These are phyloP conservation scores for Tapirus terrestris DNA, from an alignment of 2,113 vertebrate genomes.

Conservation along the genomic window DNA sequence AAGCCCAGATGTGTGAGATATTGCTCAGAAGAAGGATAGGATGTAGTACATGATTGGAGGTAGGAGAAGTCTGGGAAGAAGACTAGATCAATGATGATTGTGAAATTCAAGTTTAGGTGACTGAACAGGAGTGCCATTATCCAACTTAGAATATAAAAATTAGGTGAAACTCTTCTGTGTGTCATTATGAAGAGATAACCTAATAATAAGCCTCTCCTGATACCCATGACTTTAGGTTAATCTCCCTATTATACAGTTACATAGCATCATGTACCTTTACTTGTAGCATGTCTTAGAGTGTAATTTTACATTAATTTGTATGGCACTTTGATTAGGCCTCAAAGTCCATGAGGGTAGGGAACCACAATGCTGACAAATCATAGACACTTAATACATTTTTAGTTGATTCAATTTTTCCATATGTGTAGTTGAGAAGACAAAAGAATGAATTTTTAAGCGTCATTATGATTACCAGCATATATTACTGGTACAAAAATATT, in stretches of 20 bases:
- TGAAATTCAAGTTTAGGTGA: slow-evolving; percentile 10
- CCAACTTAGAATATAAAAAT: slow-evolving; percentile 28
- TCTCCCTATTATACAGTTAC: not conserved
- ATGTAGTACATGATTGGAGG: not conserved
- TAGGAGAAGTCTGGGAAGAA: not conserved
- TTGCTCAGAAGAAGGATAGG: not conserved
- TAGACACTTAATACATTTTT: not conserved
- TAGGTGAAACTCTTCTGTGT: not conserved
- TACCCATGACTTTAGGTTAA: not conserved
- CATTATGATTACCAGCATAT: not conserved
- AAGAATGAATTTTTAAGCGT: not conserved
- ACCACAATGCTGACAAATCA: not conserved
- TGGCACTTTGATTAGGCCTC: not conserved
- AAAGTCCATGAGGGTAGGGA: not conserved
- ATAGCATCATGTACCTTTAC: not conserved
- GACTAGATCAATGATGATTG: not conserved
- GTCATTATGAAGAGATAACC: not conserved
- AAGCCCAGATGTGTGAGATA: not conserved
- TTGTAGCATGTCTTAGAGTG: not conserved
- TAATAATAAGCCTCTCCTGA: not conserved
- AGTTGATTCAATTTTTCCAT: not conserved
- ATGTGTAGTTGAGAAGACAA: not conserved
- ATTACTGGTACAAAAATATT: not conserved
- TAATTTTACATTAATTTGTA: not conserved
- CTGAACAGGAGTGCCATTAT: not conserved